Evolutionary conservation across 2,797 vertebrate species (phyloP).

Genomic region (Neosilurus hyrtlii): DNA sequence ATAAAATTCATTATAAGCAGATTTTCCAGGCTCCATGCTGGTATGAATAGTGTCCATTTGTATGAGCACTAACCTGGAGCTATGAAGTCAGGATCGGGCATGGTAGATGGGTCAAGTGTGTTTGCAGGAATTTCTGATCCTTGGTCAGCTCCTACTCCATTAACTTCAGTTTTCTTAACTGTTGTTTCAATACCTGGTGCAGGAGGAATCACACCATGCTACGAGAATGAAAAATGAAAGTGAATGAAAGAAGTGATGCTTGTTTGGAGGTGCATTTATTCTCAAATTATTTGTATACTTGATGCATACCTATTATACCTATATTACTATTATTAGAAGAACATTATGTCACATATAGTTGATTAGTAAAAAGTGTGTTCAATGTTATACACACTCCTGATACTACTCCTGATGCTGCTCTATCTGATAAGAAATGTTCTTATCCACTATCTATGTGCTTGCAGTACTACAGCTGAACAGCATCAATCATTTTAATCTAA

Average conservation of each 20-base stretch:
- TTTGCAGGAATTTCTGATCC: constrained; percentile 73
- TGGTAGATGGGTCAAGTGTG: constrained; percentile 69
- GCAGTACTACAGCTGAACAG: background rate
- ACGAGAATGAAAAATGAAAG: constrained; percentile 31
- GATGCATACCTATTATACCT: background rate
- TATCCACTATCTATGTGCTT: background rate
- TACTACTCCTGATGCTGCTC: background rate
- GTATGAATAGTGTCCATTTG: background rate
- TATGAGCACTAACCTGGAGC: constrained; percentile 81
- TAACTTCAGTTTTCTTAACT: constrained; percentile 62
- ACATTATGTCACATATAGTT: background rate
- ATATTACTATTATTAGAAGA: no score
- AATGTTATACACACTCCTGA: background rate
- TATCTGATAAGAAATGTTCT: background rate
- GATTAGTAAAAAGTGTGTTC: background rate
- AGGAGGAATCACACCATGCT: constrained; percentile 61
- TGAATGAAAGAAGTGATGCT: background rate
- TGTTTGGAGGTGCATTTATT: background rate
- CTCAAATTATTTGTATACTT: background rate
- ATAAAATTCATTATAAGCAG: background rate
- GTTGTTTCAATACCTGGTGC: constrained; percentile 64
- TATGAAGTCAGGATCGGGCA: constrained; percentile 80
- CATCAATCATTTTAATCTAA: background rate
- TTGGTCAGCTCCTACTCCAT: constrained; percentile 62
- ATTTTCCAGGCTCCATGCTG: background rate